Percentiles rank a stretch among this genome's conserved stretches.
Conservation (phyloP, 2,888 invertebrate species). For the Apocheima hispidaria region DNA sequence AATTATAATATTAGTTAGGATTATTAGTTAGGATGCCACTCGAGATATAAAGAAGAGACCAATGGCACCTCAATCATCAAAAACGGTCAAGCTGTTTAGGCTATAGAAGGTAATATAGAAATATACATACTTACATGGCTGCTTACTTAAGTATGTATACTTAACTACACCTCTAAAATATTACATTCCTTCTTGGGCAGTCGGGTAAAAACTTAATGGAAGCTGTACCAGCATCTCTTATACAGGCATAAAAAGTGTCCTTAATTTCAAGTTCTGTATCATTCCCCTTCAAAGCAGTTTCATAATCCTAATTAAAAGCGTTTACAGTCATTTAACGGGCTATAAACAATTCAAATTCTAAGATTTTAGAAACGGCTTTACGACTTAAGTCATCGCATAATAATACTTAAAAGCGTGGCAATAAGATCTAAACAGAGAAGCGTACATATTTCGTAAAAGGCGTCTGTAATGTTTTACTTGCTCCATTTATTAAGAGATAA, state of each 20-base stretch:
- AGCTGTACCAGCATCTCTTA: background rate
- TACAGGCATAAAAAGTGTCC: slow-evolving; percentile 17
- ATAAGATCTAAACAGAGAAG: slow-evolving; percentile 1
- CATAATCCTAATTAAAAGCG: slow-evolving; percentile 77
- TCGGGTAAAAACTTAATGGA: too few relatives aligned
- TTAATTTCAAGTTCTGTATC: slow-evolving; percentile 46
- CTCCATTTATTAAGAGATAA: slow-evolving; percentile 13
- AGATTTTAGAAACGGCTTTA: slow-evolving; percentile 10
- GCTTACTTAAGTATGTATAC: too few relatives aligned
- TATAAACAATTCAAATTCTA: slow-evolving; percentile 69
- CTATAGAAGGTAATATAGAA: too few relatives aligned
- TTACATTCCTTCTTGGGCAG: too few relatives aligned
- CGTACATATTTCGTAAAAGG: background rate
- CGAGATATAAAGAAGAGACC: too few relatives aligned
- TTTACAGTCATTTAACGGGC: slow-evolving; percentile 76
- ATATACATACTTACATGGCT: too few relatives aligned
- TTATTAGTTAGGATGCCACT: too few relatives aligned
- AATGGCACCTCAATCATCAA: too few relatives aligned
- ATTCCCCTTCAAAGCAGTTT: slow-evolving; percentile 48
- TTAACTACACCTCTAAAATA: too few relatives aligned
- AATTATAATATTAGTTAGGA: too few relatives aligned
- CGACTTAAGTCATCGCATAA: background rate
- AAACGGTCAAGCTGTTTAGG: too few relatives aligned
- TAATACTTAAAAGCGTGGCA: background rate
- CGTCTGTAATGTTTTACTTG: slow-evolving; percentile 1